These are phyloP conservation scores for Sebastes schlegelii DNA, from an alignment of 2,113 vertebrate species.

Conservation along the genomic window DNA sequence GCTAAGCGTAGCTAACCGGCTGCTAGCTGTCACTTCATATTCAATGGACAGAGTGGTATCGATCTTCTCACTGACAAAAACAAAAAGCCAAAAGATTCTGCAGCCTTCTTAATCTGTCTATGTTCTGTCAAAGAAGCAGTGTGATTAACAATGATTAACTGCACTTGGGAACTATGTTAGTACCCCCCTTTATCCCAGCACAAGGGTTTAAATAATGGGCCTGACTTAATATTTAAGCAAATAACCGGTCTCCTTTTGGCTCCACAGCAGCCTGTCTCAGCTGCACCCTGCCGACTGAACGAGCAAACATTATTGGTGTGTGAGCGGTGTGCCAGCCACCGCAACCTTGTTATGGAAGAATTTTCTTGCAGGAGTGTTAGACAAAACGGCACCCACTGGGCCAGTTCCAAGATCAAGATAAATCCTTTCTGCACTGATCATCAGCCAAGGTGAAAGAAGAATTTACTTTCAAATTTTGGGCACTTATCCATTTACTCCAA, in stretches of 20 bases:
- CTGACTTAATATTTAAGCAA: slow-evolving; percentile 36
- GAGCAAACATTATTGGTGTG: slow-evolving; percentile 48
- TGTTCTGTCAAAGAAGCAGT: slow-evolving; percentile 20
- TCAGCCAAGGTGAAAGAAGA: slow-evolving; percentile 28
- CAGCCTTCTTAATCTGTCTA: slow-evolving; percentile 10
- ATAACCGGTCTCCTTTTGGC: slow-evolving; percentile 32
- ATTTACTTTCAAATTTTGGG: slow-evolving; percentile 37
- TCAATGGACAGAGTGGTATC: not conserved
- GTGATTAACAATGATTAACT: slow-evolving; percentile 15
- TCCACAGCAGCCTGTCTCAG: slow-evolving; percentile 1
- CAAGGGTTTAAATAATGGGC: slow-evolving; percentile 31
- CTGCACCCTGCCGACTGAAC: slow-evolving; percentile 18
- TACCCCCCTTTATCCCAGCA: not conserved
- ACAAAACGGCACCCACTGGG: slow-evolving; percentile 34
- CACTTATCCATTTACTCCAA: slow-evolving; percentile 23
- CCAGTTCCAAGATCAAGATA: slow-evolving; percentile 17
- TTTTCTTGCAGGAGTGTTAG: slow-evolving; percentile 13
- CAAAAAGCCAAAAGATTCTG: not conserved
- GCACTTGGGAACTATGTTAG: slow-evolving; percentile 7
- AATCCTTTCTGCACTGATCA: slow-evolving; percentile 22
- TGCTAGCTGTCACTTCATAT: not conserved
- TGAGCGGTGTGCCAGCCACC: slow-evolving; percentile 28
- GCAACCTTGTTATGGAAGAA: slow-evolving; percentile 25
- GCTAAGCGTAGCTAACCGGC: not conserved
- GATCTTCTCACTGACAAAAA: not conserved